Evolutionary conservation across 2,113 vertebrate species (phyloP), one percentile per base, ranked within the genome.

Genomic region (Larimichthys crocea): DNA sequence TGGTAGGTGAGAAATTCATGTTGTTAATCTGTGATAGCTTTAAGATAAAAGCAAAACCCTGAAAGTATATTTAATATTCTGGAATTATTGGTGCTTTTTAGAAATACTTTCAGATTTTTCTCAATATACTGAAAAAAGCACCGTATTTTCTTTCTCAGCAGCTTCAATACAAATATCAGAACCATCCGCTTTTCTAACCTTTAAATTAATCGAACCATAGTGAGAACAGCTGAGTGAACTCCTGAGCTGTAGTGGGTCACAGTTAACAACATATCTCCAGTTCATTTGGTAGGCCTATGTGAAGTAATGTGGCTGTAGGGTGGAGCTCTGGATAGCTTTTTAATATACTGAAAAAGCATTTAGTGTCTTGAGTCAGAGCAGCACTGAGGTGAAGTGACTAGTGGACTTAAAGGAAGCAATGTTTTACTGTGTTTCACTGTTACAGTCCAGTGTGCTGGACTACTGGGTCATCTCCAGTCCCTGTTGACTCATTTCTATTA

Each of bases 231-330:
- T 72, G 76, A 10, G 52, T 71, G 57, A 81, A 86, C 80, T 84
- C 86, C 91, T 92, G 92, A 92, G 89, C 72, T 83, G 49, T 24
- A 42, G 64, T 44, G 55, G 42, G 24, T 79, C 46, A 57, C 40
- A 26, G 42, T 48, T 48, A 46, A 83, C 35, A 74, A 35, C 62
- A 65, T 20, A 53, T 20, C 24, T 77, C n/a, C 40, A 22, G 14
- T 65, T 65, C 29, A 79, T 88, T 65, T 86, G 86, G 76, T 86
- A 22, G 70, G 61, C 35, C 65, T 73, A 9, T 20, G 65, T 61
- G 80, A 49, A 56, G 63, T 17, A 0, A 59, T 1, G 10, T 22
- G 46, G 46, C 4, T n/a, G 19, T 8, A 40, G 60, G 42, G 48
- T n/a, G 64, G 17, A 55, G 49, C 55, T 46, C 12, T 35, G 29